Evolutionary conservation across 2,888 invertebrate species (phyloP), one percentile per base, ranked within the genome.

Genomic region (Hylaea fasciaria): DNA sequence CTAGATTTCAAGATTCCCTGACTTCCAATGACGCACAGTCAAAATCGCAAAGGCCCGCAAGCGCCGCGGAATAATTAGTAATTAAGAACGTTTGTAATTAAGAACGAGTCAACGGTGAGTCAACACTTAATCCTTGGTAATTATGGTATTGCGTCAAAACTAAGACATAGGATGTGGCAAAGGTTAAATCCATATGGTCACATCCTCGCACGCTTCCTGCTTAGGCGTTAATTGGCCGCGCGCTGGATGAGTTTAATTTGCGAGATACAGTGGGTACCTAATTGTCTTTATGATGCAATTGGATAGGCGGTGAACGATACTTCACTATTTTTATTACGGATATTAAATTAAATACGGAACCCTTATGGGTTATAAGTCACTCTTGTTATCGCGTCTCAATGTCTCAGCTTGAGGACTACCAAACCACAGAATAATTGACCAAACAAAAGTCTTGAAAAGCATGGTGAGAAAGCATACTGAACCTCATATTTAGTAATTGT

Each of bases 101-200:
- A 57, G 47, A 40, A 39, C 22, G 22, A 22, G 22, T 22, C 22
- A 22, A 22, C 70, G 72, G 65, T 85, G 84, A 85, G 69, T 85
- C 83, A 85, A 64, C 73, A 72, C 57, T 81, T 80, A 77, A 79
- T 76, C 74, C 77, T 73, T 74, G 82, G 80, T 72, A 71, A 81
- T 62, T 62, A 79, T 84, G 66, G 56, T 50, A 72, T 75, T 74
- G 78, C 76, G 77, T 78, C 73, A 72, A 81, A 80, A 82, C 83
- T 82, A 90, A 90, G 89, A 90, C 79, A 70, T 86, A 85, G 91
- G 91, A 91, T 87, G 87, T 85, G 84, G 64, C 82, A 87, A 84
- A 91, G 91, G 91, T 91, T 91, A 91, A 91, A 91, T 88, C 89
- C 71, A 91, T 90, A 89, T 85, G 82, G 81, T 78, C 83, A 87